Percentiles rank a stretch among this genome's conserved stretches.
Conservation (phyloP, 2,888 invertebrate genomes). For the Nyleta sp. region DNA sequence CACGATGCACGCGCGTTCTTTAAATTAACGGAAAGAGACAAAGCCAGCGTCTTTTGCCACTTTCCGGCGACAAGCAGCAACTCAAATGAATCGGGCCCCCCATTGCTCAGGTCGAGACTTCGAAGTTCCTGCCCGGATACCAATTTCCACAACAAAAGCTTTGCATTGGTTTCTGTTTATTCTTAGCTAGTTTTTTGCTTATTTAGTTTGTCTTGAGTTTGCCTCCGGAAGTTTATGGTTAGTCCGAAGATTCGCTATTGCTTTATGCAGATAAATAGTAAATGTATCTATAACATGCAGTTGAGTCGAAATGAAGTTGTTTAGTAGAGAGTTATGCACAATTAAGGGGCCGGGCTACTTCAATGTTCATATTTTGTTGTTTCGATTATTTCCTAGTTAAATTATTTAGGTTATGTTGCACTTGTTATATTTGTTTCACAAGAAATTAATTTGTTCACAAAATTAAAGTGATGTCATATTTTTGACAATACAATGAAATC, state of each 20-base stretch:
- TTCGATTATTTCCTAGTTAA: no score
- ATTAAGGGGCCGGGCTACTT: not conserved
- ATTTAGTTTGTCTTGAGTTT: slow-evolving; percentile 11
- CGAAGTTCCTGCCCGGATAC: no score
- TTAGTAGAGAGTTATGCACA: slow-evolving; percentile 25
- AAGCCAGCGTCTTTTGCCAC: slow-evolving; percentile 38
- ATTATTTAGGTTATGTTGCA: no score
- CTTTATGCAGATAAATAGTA: slow-evolving; percentile 48
- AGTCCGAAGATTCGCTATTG: slow-evolving; percentile 31
- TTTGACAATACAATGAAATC: no score
- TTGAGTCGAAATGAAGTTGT: slow-evolving; percentile 35
- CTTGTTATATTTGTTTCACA: no score
- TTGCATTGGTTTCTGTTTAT: slow-evolving; percentile 13
- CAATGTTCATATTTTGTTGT: not conserved
- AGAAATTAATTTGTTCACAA: no score
- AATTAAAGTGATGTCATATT: no score
- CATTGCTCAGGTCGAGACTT: no score
- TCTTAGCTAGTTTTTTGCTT: slow-evolving; percentile 3
- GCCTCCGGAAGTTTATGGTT: slow-evolving; percentile 8
- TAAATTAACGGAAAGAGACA: slow-evolving; percentile 45
- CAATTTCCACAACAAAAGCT: slow-evolving; percentile 41
- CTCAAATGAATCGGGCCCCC: slow-evolving; percentile 31
- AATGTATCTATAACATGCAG: slow-evolving; percentile 59
- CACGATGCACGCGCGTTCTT: slow-evolving; percentile 39
- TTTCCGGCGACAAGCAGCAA: slow-evolving; percentile 53